phyloP scores from a whole-genome alignment of 2,888 invertebrate genomes.

The Deilephila porcellus region DNA sequence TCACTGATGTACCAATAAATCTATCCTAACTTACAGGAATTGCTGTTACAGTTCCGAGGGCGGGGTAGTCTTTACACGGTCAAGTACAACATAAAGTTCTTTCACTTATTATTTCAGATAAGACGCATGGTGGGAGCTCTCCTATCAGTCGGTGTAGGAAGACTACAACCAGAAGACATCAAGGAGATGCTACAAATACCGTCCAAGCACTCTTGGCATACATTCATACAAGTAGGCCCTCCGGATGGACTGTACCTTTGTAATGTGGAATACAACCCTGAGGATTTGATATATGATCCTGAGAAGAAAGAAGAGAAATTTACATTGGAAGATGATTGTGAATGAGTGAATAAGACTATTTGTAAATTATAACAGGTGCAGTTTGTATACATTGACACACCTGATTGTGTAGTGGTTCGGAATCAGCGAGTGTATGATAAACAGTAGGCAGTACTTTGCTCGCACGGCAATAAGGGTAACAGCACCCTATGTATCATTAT shows the following conservation, averaged over 20 bases:
- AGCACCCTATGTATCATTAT: too few species aligned
- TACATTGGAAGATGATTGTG: slow-evolving; percentile 41
- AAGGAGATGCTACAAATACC: slow-evolving; percentile 92
- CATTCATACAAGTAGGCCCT: slow-evolving; percentile 79
- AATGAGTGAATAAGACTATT: slow-evolving; percentile 36
- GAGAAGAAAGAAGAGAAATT: slow-evolving; percentile 40
- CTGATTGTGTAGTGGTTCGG: too few species aligned
- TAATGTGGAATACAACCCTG: slow-evolving; percentile 88
- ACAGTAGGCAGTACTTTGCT: too few species aligned
- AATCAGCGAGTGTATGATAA: too few species aligned
- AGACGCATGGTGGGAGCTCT: slow-evolving; percentile 90
- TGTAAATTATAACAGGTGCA: background rate
- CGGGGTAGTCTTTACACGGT: too few species aligned
- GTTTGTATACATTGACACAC: too few species aligned
- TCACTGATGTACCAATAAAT: too few species aligned
- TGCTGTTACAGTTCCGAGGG: too few species aligned
- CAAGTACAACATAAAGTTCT: too few species aligned
- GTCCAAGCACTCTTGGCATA: slow-evolving; percentile 87
- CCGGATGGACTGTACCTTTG: slow-evolving; percentile 90
- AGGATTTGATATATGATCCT: slow-evolving; percentile 76
- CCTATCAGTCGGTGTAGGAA: slow-evolving; percentile 86
- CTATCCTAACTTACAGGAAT: background rate
- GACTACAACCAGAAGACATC: slow-evolving; percentile 86
- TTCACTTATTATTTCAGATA: slow-evolving; percentile 79
- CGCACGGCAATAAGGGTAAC: too few species aligned